A percentile compares a stretch with the other conserved stretches of the same genome.
phyloP scores from a whole-genome alignment of 1,140 invertebrate species.

The Oryzaephilus surinamensis region DNA sequence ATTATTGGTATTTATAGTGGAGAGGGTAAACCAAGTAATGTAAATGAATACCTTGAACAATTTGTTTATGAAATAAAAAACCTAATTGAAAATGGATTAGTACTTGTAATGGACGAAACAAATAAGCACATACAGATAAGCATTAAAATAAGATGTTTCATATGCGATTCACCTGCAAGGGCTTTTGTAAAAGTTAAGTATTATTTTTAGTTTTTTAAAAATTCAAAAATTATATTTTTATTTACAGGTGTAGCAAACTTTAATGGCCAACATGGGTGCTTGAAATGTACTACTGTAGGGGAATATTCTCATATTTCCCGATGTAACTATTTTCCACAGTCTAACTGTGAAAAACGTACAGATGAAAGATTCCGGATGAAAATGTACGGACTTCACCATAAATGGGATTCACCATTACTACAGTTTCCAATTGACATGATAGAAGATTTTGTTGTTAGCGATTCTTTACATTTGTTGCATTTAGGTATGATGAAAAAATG shows the following conservation, averaged over 20 bases:
- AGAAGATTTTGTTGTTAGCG: slow-evolving; percentile 20
- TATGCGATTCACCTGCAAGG: slow-evolving; percentile 18
- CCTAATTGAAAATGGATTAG: slow-evolving; percentile 4
- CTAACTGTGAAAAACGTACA: slow-evolving; percentile 13
- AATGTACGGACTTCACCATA: slow-evolving; percentile 21
- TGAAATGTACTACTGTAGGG: slow-evolving; percentile 18
- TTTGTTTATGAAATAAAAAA: slow-evolving; percentile 15
- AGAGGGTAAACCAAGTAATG: slow-evolving; percentile 14
- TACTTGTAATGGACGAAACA: not conserved
- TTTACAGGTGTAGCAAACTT: slow-evolving; percentile 20
- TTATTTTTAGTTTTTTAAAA: not conserved
- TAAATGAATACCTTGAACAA: slow-evolving; percentile 4
- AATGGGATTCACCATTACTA: slow-evolving; percentile 15
- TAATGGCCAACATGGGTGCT: slow-evolving; percentile 18
- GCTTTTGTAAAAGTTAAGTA: slow-evolving; percentile 17
- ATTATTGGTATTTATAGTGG: slow-evolving; percentile 16
- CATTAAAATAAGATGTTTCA: slow-evolving; percentile 14
- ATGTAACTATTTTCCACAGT: slow-evolving; percentile 19
- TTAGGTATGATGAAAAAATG: slow-evolving; percentile 23
- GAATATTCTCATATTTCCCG: slow-evolving; percentile 22
- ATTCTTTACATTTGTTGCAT: slow-evolving; percentile 23
- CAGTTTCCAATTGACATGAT: slow-evolving; percentile 20
- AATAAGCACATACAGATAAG: slow-evolving; percentile 1
- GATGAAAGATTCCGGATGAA: slow-evolving; percentile 18
- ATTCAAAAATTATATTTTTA: slow-evolving; percentile 10